Evolutionary conservation across 2,888 invertebrate genomes (phyloP).

Genomic region (Agrotis ipsilon): DNA sequence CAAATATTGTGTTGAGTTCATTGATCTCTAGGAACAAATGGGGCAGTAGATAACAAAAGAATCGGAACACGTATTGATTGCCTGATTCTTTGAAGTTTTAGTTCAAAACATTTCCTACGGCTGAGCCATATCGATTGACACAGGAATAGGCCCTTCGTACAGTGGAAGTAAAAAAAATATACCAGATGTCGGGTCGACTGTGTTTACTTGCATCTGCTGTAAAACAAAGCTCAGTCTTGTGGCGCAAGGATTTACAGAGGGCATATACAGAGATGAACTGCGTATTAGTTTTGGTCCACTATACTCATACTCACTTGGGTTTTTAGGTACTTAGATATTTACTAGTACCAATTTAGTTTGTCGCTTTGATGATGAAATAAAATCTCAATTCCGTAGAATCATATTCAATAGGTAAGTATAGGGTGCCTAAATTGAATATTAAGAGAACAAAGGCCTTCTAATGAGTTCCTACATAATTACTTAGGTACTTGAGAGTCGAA

Average conservation of each 20-base stretch:
- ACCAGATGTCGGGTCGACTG: constrained; percentile 86
- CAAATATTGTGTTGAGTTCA: constrained; percentile 23
- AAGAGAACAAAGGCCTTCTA: neutral
- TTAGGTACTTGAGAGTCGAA: neutral
- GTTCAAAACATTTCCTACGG: constrained; percentile 39
- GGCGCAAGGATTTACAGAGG: constrained; percentile 75
- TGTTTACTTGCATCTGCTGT: constrained; percentile 88
- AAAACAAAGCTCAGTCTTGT: constrained; percentile 87
- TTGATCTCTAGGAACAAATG: constrained; percentile 33
- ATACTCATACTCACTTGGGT: constrained; percentile 1
- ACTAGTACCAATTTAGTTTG: neutral
- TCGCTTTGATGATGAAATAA: constrained; percentile 7
- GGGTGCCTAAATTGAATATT: neutral
- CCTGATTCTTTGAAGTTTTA: constrained; percentile 35
- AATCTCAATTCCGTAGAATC: neutral
- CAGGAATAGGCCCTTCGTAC: constrained; percentile 71
- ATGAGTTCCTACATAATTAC: neutral
- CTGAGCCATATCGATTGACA: constrained; percentile 56
- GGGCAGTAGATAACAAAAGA: constrained; percentile 41
- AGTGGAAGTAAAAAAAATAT: constrained; percentile 86
- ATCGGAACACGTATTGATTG: constrained; percentile 10
- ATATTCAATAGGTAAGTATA: neutral
- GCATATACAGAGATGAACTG: constrained; percentile 59
- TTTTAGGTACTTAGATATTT: neutral
- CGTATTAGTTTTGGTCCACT: constrained; percentile 25